These are phyloP conservation scores for Choloepus didactylus DNA, from an alignment of 2,797 vertebrate species.

Conservation along the genomic window DNA sequence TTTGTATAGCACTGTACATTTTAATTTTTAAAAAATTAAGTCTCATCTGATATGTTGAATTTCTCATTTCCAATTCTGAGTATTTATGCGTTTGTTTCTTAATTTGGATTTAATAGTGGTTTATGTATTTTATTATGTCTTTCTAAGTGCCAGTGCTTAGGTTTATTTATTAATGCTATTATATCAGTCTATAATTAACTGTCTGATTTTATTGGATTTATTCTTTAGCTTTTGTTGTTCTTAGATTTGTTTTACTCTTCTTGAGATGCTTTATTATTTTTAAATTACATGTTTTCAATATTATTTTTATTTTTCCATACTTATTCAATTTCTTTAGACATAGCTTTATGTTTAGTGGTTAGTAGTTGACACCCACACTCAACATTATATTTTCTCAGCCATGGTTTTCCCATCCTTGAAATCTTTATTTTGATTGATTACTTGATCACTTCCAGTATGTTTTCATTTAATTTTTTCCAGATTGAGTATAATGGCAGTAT, in stretches of 20 bases:
- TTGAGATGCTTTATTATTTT: slow-evolving; percentile 42
- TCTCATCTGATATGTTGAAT: slow-evolving; percentile 31
- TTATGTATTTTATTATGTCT: slow-evolving; percentile 31
- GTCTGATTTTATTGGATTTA: slow-evolving; percentile 46
- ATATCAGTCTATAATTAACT: slow-evolving; percentile 34
- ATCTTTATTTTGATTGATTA: slow-evolving; percentile 28
- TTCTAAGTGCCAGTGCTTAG: slow-evolving; percentile 47
- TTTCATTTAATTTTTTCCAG: not conserved
- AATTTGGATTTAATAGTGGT: slow-evolving; percentile 53
- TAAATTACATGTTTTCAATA: slow-evolving; percentile 25
- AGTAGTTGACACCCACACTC: not conserved
- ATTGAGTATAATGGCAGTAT: not conserved
- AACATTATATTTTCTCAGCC: not conserved
- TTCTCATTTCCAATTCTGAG: not conserved
- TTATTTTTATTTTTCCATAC: slow-evolving; percentile 25
- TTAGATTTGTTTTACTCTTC: slow-evolving; percentile 36
- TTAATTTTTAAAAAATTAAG: not conserved
- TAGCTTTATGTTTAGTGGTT: not conserved
- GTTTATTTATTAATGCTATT: slow-evolving; percentile 58
- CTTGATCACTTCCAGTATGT: not conserved
- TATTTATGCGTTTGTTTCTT: slow-evolving; percentile 57
- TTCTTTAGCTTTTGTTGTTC: not conserved
- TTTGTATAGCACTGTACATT: not conserved
- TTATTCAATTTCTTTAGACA: not conserved
- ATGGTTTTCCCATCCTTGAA: not conserved